These are phyloP conservation scores for Myopa testacea DNA, from an alignment of 2,888 invertebrate genomes.

Conservation along the genomic window DNA sequence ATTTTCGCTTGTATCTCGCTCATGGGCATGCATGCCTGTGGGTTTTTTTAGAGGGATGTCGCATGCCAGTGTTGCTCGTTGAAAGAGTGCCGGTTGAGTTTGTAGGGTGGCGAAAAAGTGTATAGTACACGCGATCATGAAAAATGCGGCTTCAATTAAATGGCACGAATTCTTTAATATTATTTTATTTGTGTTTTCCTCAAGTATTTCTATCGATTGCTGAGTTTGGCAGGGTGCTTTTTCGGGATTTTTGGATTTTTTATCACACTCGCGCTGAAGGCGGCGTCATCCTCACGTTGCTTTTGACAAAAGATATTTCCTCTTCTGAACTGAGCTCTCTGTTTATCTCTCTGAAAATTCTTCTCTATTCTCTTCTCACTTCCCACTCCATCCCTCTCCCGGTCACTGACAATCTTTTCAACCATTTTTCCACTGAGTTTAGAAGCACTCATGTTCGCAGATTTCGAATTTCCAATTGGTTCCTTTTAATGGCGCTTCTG, in stretches of 20 bases:
- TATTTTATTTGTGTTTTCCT: slow-evolving; percentile 7
- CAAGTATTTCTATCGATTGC: slow-evolving; percentile 1
- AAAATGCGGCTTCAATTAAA: slow-evolving; percentile 2
- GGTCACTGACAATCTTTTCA: not conserved
- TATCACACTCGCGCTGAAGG: not conserved
- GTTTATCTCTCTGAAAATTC: slow-evolving; percentile 6
- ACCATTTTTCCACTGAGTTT: not conserved
- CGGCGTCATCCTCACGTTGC: not conserved
- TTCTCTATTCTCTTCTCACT: not conserved
- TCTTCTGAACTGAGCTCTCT: not conserved
- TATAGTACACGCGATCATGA: not conserved
- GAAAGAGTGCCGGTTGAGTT: not conserved
- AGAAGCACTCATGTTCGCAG: slow-evolving; percentile 9
- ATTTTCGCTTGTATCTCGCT: not conserved
- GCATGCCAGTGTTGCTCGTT: not conserved
- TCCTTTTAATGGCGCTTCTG: not conserved
- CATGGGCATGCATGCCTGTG: slow-evolving; percentile 1
- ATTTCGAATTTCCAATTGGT: slow-evolving; percentile 22
- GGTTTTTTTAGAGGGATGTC: not conserved
- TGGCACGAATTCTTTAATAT: not conserved
- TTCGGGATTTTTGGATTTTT: not conserved
- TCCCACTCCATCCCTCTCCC: not conserved
- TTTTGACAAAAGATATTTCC: slow-evolving; percentile 7
- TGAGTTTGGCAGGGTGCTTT: not conserved
- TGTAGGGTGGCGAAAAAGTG: not conserved